Base-by-base conservation (phyloP, 2,888 invertebrate genomes). In the Sisyra nigra region DNA sequence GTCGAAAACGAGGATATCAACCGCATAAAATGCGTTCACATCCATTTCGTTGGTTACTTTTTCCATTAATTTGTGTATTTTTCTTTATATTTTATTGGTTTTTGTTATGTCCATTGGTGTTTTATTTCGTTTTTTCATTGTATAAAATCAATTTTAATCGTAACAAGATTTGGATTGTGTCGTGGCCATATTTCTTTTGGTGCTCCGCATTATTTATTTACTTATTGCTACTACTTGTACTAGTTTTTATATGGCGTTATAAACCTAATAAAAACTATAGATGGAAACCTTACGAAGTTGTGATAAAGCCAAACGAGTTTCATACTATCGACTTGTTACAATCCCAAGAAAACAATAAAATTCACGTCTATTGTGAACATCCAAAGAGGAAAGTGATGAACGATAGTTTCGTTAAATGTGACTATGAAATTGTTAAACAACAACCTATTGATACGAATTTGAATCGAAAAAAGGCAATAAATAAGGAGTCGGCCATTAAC, bases 31-130 rank as follows among this genome's bases (percentile, higher is more conserved):
- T 48, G 30, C 37, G 52, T 29, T 56, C 54, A 2, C 53, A 51
- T 17, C 55, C 57, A 1, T 53, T 55, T 32, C 47, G 50, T 15
- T 57, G 51, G 41, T 53, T 55, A 19, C 40, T 44, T 17, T 48
- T 57, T 7, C 55, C 42, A 5, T n/a, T 18, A 13, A 10, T 42
- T 2, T n/a, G 18, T 47, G 44, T 41, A 32, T 46, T 5, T 44
- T 52, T 50, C 48, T 61, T 55, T 11, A 54, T 60, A 14, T 35
- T 57, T 18, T 60, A 58, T 46, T 64, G 64, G 64, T 51, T 65
- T 10, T 47, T 63, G 30, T 19, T 57, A 8, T 54, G 56, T 38
- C 62, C 62, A 1, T 42, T 61, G 17, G 41, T 57, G n/a, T 61
- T 54, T 50, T 49, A 51, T 2, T 30, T 50, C 17, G 43, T 52